phyloP scores from a whole-genome alignment of 2,888 invertebrate genomes.

The Pocota personata region DNA sequence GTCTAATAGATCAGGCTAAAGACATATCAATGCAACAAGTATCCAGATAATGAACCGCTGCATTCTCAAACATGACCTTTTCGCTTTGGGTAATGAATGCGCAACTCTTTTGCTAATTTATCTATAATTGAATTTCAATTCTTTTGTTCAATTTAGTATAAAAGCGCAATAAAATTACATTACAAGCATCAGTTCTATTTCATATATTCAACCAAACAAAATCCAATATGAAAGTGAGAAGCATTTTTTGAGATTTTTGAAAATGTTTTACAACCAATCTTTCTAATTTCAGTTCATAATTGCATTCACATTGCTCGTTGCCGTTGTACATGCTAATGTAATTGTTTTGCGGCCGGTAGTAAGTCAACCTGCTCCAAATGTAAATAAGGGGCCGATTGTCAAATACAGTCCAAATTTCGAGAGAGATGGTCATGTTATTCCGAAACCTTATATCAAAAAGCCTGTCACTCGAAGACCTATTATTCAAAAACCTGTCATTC shows the following conservation, averaged over 20 bases:
- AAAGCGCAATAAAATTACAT: background rate
- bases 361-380: background rate
- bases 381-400: background rate
- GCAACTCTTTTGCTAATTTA: background rate
- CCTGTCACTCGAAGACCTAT: no score
- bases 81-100: background rate
- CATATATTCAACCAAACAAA: background rate
- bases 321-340: background rate
- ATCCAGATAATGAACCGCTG: background rate
- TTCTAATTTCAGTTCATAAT: background rate
- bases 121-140: background rate
- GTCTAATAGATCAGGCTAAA: background rate
- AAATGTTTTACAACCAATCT: background rate
- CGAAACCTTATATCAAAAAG: no score
- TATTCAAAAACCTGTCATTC: no score
- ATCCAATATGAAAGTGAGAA: background rate
- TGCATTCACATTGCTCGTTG: background rate
- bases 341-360: background rate
- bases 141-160: background rate
- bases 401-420: background rate
- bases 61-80: background rate
- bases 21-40: background rate
- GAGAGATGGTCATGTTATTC: no score
- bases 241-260: background rate
- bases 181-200: background rate